A percentile compares a stretch with the other conserved stretches of the same genome.
Evolutionary conservation across 1,140 invertebrate species (phyloP).

Genomic region (Ridgeia piscesae): DNA sequence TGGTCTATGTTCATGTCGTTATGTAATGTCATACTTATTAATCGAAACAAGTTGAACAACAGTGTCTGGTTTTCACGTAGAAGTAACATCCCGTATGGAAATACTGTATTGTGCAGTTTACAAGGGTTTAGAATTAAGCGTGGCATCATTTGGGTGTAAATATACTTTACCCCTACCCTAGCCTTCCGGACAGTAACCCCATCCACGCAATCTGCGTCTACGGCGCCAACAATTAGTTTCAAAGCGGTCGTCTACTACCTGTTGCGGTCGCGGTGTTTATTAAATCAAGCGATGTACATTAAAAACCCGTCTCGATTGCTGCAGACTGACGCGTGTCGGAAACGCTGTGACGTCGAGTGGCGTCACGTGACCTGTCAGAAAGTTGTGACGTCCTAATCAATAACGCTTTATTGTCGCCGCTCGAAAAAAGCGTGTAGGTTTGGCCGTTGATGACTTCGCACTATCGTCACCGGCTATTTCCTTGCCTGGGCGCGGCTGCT

Average conservation of each 20-base stretch:
- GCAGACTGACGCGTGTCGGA: neutral
- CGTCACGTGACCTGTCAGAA: neutral
- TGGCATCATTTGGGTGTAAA: too few species aligned
- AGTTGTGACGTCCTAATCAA: slow-evolving; percentile 5
- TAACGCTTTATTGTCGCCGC: neutral
- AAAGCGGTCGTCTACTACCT: neutral
- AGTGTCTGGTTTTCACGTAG: too few species aligned
- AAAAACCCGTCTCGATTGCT: neutral
- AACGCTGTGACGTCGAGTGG: neutral
- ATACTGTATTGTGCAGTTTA: too few species aligned
- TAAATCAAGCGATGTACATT: neutral
- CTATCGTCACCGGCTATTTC: neutral
- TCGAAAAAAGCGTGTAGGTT: neutral
- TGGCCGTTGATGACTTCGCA: neutral
- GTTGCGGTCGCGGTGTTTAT: neutral
- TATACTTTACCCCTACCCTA: neutral
- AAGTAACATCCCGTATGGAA: too few species aligned
- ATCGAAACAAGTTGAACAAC: too few species aligned
- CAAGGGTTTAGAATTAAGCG: too few species aligned
- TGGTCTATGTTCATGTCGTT: too few species aligned
- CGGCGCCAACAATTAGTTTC: neutral
- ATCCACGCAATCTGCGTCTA: neutral
- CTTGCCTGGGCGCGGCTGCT: neutral
- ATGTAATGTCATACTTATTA: too few species aligned
- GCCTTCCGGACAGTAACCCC: too few species aligned